Base-by-base conservation (phyloP, 1,140 invertebrate species). In the Heliconius hermathena region DNA sequence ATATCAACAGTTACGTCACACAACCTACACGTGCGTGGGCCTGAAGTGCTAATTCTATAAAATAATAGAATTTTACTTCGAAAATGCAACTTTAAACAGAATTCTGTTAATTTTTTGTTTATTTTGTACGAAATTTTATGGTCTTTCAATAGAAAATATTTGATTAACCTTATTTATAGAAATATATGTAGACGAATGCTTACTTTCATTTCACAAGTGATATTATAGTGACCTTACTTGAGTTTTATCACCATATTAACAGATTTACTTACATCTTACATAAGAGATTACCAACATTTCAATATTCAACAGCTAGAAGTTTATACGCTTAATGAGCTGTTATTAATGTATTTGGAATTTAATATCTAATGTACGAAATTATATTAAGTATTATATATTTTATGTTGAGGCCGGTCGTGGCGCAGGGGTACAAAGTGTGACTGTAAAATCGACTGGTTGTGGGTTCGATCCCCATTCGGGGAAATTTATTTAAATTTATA, bases 21-120 rank as follows among this genome's bases (percentile, higher is more conserved):
- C n/a, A 41, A 46, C 41, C 71, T 73, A 73, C 71, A 73, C 41
- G 36, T 22, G 73, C 80, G 80, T 78, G 41, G 73, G 80, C 29
- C 52, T 71, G 41, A 73, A 78, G 80, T 81, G 80, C 76, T 81
- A 81, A 78, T 81, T 78, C 73, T 74, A 74, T 81, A 74, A 78
- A 77, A 78, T 74, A 41, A 79, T 74, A 78, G 38, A 26, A 4
- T 66, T 66, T 66, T 66, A 29, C 26, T 29, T 26, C 8, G 60
- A 29, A 66, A 66, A 66, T 26, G 22, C 57, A 60, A 29, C 60
- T 66, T 66, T 29, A 26, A 66, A 66, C 8, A 26, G 11, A 66
- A 66, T 66, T 66, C 26, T 3, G 26, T 66, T 26, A 5, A 3
- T 16, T 11, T 2, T 66, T 29, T 29, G 60, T 66, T 66, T 66